Base-by-base conservation (phyloP, 2,797 vertebrate genomes). In the Knipowitschia caucasica region DNA sequence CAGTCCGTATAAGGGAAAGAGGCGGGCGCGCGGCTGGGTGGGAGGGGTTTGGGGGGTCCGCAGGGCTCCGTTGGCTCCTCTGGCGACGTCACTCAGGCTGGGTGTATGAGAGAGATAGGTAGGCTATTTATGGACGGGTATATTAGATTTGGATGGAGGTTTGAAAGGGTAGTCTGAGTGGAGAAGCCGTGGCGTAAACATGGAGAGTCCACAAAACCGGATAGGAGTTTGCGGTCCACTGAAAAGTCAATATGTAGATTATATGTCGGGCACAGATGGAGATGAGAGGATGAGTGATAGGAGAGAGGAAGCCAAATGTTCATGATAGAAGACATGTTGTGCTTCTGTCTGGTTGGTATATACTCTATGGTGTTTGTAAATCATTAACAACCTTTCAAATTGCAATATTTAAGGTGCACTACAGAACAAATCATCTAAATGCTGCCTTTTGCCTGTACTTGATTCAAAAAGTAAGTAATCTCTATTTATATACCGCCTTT, bases 101-200 rank as follows among this genome's bases (percentile, higher is more conserved):
- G 55, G 84, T 88, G 90, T 88, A 89, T 88, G 92, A 92, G 85
- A 89, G 90, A 30, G 90, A 90, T 86, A 90, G 86, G 86, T 75
- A 90, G 92, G 94, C 94, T 98, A 97, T 96, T 98, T 96, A 94
- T 96, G 94, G 94, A 93, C 90, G 63, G 77, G 89, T 96, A 95
- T 95, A 98, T 94, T 85, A 97, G 93, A 76, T 79, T 86, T 81
- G 69, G 78, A 69, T 71, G 77, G 82, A 64, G 71, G 74, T 67
- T 67, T 82, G 59, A 67, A 65, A 64, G 64, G 74, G 74, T 78
- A 86, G 81, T 87, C 64, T 64, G 75, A 63, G 62, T 59, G 34
- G 67, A 78, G 74, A 75, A 76, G 75, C 74, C 64, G 1, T 52
- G 73, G 63, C 14, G 71, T 75, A 73, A 82, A 80, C 77, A 77